Percentiles rank a stretch among this genome's conserved stretches.
These are phyloP conservation scores for Allophyes oxyacanthae DNA, from an alignment of 2,888 invertebrate species.

Conservation along the genomic window DNA sequence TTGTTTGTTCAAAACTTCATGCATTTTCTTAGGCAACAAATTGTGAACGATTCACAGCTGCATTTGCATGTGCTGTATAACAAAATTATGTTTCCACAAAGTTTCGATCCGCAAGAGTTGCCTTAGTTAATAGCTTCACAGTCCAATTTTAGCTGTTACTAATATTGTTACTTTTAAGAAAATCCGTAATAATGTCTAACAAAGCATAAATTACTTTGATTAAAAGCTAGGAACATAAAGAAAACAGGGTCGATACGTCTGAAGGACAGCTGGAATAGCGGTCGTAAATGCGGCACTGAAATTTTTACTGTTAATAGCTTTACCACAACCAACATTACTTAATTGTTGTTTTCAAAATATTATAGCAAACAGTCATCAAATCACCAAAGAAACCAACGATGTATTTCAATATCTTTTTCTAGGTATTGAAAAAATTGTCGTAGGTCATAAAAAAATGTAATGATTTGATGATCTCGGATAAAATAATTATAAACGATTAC, in stretches of 20 bases:
- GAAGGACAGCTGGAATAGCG: constrained; percentile 50
- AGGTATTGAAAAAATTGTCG: too few species aligned
- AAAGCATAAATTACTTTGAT: constrained; percentile 41
- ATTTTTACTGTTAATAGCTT: constrained; percentile 45
- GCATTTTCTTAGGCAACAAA: constrained; percentile 22
- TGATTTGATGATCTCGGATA: too few species aligned
- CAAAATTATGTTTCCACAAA: constrained; percentile 21
- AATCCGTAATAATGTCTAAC: constrained; percentile 10
- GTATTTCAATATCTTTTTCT: too few species aligned
- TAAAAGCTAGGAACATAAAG: constrained; percentile 43
- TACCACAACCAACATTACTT: too few species aligned
- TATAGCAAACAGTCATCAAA: constrained; percentile 19
- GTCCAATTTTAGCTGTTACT: constrained; percentile 3
- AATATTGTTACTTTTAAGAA: constrained; percentile 16
- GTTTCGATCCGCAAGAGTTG: constrained; percentile 2
- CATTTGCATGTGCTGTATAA: constrained; percentile 17
- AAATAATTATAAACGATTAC: too few species aligned
- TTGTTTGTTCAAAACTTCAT: constrained; percentile 9
- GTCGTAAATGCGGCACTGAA: constrained; percentile 53
- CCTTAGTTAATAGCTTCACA: too few species aligned
- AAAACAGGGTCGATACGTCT: constrained; percentile 48
- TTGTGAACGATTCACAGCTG: constrained; percentile 15
- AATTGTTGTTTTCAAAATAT: constrained; percentile 25
- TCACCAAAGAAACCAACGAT: too few species aligned
- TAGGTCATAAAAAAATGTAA: too few species aligned